Conservation (phyloP, 92 coral and sea anemone species). For the Heliopora coerulea region DNA sequence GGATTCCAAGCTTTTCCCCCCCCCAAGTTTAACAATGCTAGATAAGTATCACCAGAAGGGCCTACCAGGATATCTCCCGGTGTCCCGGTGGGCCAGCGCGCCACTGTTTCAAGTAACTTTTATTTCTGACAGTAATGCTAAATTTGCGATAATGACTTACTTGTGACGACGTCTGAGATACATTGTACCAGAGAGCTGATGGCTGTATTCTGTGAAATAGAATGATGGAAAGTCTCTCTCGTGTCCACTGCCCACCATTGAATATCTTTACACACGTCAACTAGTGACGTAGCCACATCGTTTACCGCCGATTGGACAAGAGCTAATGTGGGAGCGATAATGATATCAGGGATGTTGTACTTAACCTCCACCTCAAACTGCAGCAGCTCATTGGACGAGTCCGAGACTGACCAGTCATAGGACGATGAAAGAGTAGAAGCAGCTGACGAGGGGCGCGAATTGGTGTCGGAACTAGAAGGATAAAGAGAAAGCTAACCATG, state of each 20-base stretch:
- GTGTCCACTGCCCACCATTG: slow-evolving; percentile 99
- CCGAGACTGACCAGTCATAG: slow-evolving; percentile 50
- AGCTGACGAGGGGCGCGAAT: slow-evolving; percentile 47
- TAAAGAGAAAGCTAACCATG: not conserved
- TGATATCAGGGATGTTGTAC: slow-evolving; percentile 90
- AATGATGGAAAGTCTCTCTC: slow-evolving; percentile 77
- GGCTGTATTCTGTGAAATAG: slow-evolving; percentile 63
- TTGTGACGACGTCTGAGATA: slow-evolving; percentile 72
- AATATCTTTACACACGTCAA: slow-evolving; percentile 71
- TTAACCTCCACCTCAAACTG: slow-evolving; percentile 78
- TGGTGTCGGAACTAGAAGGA: slow-evolving; percentile 24
- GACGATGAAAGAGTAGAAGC: slow-evolving; percentile 53
- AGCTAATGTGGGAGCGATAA: slow-evolving; percentile 73
- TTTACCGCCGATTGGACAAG: slow-evolving; percentile 78
- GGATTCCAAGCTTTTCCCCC: too few species aligned
- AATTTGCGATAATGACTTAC: slow-evolving; percentile 50
- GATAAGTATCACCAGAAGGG: too few species aligned
- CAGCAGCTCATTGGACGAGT: slow-evolving; percentile 60
- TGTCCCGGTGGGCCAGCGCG: too few species aligned
- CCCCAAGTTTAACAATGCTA: too few species aligned
- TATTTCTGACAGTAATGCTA: too few species aligned
- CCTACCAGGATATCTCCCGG: too few species aligned
- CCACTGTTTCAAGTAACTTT: too few species aligned
- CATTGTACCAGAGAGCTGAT: slow-evolving; percentile 56
- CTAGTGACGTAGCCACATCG: slow-evolving; percentile 66